Conservation (phyloP, 2,888 invertebrate genomes). For the Patella pellucida region DNA sequence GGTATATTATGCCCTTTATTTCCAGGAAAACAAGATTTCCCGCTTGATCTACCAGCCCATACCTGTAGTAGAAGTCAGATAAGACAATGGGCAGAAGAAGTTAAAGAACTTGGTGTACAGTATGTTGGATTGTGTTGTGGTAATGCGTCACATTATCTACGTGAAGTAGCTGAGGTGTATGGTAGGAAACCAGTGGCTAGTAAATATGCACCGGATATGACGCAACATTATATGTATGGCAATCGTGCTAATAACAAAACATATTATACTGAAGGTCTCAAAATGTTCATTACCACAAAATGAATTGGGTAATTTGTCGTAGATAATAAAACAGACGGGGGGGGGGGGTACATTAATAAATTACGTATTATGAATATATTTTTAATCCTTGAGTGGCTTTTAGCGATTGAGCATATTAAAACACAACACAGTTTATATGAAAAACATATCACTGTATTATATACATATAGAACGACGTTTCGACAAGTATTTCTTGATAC, state of each 20-base stretch:
- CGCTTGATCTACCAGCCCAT: conserved; percentile 41
- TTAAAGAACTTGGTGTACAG: conserved; percentile 44
- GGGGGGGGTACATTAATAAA: no score
- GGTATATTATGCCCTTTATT: no score
- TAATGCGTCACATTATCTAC: conserved; percentile 47
- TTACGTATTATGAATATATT: no score
- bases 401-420: no score
- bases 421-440: no score
- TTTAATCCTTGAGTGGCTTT: no score
- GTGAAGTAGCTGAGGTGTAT: conserved; percentile 44
- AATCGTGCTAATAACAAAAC: not conserved
- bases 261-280: not conserved
- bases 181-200: conserved; percentile 41
- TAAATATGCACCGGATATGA: conserved; percentile 38
- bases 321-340: no score
- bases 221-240: conserved; percentile 31
- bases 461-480: no score
- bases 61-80: conserved; percentile 41
- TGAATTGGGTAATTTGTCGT: no score
- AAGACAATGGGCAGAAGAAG: conserved; percentile 42
- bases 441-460: no score
- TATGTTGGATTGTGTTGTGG: conserved; percentile 61
- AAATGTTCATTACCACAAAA: not conserved
- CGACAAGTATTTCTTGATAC: no score
- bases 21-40: conserved; percentile 43